Conservation (phyloP, 1,140 invertebrate genomes). For the Macrosteles quadrilineatus region DNA sequence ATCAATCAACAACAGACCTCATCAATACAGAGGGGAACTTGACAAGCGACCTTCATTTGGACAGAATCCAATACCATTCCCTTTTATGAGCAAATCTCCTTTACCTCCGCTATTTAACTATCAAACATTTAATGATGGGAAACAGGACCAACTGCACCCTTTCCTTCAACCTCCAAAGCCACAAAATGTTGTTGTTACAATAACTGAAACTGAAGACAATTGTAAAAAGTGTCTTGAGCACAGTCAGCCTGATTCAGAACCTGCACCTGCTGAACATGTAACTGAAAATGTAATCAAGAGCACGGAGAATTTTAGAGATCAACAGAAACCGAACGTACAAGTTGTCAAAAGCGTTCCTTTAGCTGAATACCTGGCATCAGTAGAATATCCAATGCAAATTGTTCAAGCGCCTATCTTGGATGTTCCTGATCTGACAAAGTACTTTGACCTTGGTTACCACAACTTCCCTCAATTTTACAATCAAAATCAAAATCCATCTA, state of each 20-base stretch:
- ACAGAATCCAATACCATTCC: slow-evolving; percentile 28
- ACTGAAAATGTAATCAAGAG: slow-evolving; percentile 1
- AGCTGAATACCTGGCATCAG: slow-evolving; percentile 41
- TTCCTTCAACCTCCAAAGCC: slow-evolving; percentile 14
- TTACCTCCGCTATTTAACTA: slow-evolving; percentile 18
- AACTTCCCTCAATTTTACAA: slow-evolving; percentile 31
- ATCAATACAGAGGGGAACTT: background rate
- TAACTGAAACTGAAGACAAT: background rate
- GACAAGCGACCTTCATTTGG: slow-evolving; percentile 12
- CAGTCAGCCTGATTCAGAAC: slow-evolving; percentile 20
- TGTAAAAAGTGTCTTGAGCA: slow-evolving; percentile 23
- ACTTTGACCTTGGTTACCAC: slow-evolving; percentile 37
- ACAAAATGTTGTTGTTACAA: slow-evolving; percentile 9
- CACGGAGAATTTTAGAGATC: background rate
- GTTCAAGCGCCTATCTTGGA: slow-evolving; percentile 43
- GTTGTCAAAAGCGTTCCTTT: slow-evolving; percentile 42
- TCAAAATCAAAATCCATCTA: slow-evolving; percentile 4
- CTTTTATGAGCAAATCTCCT: slow-evolving; percentile 16
- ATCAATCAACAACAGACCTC: background rate
- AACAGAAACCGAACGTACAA: background rate
- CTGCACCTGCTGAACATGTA: slow-evolving; percentile 27
- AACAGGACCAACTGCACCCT: background rate
- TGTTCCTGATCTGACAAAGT: slow-evolving; percentile 38
- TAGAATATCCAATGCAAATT: slow-evolving; percentile 45
- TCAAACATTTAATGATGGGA: slow-evolving; percentile 22